Evolutionary conservation across 92 coral and sea anemone species (phyloP), one percentile per base, ranked within the genome.

Genomic region (Umimayanthus kanabou): DNA sequence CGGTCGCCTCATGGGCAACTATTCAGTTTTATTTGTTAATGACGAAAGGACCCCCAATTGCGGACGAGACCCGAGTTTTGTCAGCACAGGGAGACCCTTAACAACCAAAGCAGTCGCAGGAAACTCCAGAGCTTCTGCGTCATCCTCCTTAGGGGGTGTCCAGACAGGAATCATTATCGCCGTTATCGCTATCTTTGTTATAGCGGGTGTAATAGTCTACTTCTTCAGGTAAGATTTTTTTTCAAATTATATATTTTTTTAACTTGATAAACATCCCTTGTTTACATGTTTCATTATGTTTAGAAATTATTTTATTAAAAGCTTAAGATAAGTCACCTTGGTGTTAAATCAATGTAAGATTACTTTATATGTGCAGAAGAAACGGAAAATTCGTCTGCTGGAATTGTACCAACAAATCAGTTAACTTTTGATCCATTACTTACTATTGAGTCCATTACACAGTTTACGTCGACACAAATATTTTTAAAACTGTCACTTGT

Each of bases 161-260:
- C 86, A 82, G n/a, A 64, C 86, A 23, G 86, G 86, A 23, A 4
- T 82, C 26, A 40, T 82, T 20, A 82, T 82, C 65, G 77, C 77
- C 28, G 58, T 70, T 5, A 18, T 82, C 8, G 86, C 86, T 3
- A 45, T 69, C 43, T 77, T 82, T 82, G 61, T 50, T 25, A 43
- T 82, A 39, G 86, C 76, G 18, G 86, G 61, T 9, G 2, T 45
- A 3, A 9, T 40, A 4, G 86, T 82, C 8, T 67, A 49, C 39
- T 67, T 58, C 11, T 13, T 67, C 11, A 82, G 77, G 86, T 82
- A 72, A 43, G 86, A 7, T 13, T 67, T 2, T 16, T 3, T 20
- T 39, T 4, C 0, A 6, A 4, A 18, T 69, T n/a, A 7, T 22
- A 69, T 7, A 13, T 18, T 2, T 16, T 16, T 22, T 22, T 4